A percentile compares a stretch with the other conserved stretches of the same genome.
Evolutionary conservation across 1,140 invertebrate genomes (phyloP).

Genomic region (Brachionus calyciflorus): DNA sequence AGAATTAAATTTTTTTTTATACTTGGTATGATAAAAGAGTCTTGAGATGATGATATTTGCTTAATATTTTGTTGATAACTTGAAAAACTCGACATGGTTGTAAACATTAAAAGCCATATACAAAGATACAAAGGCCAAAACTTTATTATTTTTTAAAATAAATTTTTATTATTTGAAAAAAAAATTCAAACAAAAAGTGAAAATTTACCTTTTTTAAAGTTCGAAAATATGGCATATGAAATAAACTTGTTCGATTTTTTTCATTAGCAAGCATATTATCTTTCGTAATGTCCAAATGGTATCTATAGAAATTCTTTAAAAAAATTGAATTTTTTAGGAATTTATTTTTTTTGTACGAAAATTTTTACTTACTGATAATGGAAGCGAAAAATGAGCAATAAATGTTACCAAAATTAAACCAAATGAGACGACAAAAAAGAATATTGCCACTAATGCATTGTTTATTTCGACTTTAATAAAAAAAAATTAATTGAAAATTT

Average conservation of each 20-base stretch:
- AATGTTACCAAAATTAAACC: slow-evolving; percentile 26
- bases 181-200: neutral
- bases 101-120: slow-evolving; percentile 35
- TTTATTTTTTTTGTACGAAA: neutral
- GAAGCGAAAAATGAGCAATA: slow-evolving; percentile 42
- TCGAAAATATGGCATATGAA: slow-evolving; percentile 12
- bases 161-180: neutral
- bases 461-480: slow-evolving; percentile 13
- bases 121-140: slow-evolving; percentile 36
- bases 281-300: slow-evolving; percentile 15
- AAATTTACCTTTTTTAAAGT: neutral
- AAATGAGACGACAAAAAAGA: slow-evolving; percentile 31
- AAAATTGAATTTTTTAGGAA: neutral
- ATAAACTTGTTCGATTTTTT: neutral
- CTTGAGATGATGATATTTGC: neutral
- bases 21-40: neutral
- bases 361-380: slow-evolving; percentile 22
- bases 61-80: slow-evolving; percentile 42
- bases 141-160: neutral
- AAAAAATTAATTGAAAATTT: neutral
- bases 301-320: slow-evolving; percentile 18
- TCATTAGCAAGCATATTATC: neutral
- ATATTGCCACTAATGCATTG: neutral
- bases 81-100: neutral
- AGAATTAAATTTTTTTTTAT: neutral